phyloP scores from a whole-genome alignment of 1,140 invertebrate species.

The Camponotus floridanus region DNA sequence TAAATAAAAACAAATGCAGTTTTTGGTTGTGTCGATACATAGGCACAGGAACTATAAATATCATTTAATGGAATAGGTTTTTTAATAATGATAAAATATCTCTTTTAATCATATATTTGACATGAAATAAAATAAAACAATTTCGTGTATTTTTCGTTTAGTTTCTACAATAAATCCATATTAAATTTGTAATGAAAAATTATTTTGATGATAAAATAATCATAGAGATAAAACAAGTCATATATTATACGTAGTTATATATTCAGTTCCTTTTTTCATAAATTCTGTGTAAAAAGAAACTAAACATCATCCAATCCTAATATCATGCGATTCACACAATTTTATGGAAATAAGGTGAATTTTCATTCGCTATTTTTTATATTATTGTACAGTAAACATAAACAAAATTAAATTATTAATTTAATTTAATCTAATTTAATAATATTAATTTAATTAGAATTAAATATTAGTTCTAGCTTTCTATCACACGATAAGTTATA shows the following conservation, averaged over 20 bases:
- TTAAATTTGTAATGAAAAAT: too few relatives aligned
- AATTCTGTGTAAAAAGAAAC: not conserved
- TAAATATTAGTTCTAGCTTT: not conserved
- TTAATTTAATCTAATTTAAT: too few relatives aligned
- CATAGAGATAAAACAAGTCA: not conserved
- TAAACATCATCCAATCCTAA: not conserved
- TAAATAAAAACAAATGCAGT: not conserved
- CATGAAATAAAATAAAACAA: too few relatives aligned
- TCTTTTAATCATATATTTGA: too few relatives aligned
- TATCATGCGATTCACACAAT: not conserved
- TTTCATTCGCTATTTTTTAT: not conserved
- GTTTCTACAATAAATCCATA: too few relatives aligned
- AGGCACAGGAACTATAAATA: not conserved
- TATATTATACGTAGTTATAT: not conserved
- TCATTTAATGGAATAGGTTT: not conserved
- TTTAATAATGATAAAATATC: slow-evolving; percentile 17
- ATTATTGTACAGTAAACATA: not conserved
- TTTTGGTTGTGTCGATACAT: not conserved
- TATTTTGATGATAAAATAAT: too few relatives aligned
- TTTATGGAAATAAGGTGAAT: not conserved
- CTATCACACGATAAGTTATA: not conserved
- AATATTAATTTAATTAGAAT: not conserved
- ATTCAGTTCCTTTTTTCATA: not conserved
- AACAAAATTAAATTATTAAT: not conserved
- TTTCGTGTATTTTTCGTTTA: too few relatives aligned